Evolutionary conservation across 1,140 invertebrate genomes (phyloP), one percentile per base, ranked within the genome.

Genomic region (Trichomalopsis sarcophagae): DNA sequence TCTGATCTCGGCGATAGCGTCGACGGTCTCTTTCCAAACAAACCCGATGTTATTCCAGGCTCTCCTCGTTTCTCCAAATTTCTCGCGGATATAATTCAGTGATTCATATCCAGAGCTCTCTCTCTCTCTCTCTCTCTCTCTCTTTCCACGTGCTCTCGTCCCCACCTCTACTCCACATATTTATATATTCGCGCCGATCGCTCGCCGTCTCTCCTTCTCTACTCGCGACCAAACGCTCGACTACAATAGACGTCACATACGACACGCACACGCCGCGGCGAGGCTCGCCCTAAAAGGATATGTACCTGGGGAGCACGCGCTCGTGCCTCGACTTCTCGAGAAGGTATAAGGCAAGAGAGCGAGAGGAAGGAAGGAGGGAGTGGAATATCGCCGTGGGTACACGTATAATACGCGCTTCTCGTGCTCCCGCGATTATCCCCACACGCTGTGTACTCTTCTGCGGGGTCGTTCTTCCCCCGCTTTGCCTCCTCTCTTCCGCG

Each of bases 251-350:
- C 55, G 17, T 62, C 55, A 17, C 55, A n/a, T n/a, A n/a, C 27
- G 5, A 33, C 68, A 30, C 68, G 13, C 13, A 55, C 14, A 55
- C n/a, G 23, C n/a, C n/a, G 40, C 50, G 47, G 30, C 50, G 17
- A 68, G 68, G 55, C 47, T 82, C 71, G 71, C 80, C 80, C 80
- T 82, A 82, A 71, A 82, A 82, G 80, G 80, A 71, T 47, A 82
- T 47, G 50, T 30, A 66, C 76, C 76, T 30, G 80, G 79, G 47
- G 66, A 82, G 47, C 27, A 71, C 68, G 68, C 68, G 68, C 68
- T 30, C 68, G 55, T 62, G 55, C 55, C 55, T 62, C 55, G 55
- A 62, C 55, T 62, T 62, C 55, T 62, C 55, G 55, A 62, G 55
- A 62, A 62, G 55, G 55, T 62, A 62, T 21, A 62, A n/a, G 17